Conservation (phyloP, 1,140 invertebrate species). For the Sitophilus oryzae region DNA sequence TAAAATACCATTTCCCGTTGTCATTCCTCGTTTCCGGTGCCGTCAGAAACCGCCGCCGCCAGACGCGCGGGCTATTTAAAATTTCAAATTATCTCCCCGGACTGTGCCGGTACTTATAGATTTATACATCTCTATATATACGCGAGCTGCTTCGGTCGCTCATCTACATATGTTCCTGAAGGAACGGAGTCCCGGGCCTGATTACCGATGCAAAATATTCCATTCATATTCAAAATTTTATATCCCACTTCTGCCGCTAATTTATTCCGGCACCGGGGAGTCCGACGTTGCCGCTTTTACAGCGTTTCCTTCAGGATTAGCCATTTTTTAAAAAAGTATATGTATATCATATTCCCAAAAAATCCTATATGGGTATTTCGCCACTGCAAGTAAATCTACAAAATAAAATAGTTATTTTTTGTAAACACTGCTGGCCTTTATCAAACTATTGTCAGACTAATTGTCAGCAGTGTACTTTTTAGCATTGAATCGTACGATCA, state of each 20-base stretch:
- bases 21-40: slow-evolving; percentile 20
- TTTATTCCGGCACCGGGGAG: slow-evolving; percentile 50
- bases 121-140: slow-evolving; percentile 12
- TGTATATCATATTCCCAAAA: too few species aligned
- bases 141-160: slow-evolving; percentile 35
- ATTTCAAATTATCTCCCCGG: slow-evolving; percentile 20
- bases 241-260: slow-evolving; percentile 65
- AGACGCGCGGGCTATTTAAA: slow-evolving; percentile 20
- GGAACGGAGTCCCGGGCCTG: slow-evolving; percentile 54
- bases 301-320: too few species aligned
- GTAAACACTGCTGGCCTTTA: too few species aligned
- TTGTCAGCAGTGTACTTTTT: too few species aligned
- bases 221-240: slow-evolving; percentile 86
- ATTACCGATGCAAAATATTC: slow-evolving; percentile 79
- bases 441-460: too few species aligned
- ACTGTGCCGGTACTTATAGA: background rate
- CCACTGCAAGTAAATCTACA: too few species aligned
- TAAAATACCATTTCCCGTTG: slow-evolving; percentile 19
- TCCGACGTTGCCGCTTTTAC: slow-evolving; percentile 12
- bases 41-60: slow-evolving; percentile 19
- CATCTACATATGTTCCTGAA: slow-evolving; percentile 60
- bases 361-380: too few species aligned
- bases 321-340: too few species aligned
- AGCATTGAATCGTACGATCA: too few species aligned
- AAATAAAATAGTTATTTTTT: too few species aligned